These are phyloP conservation scores for Lacerta viridis DNA, from an alignment of 2,797 vertebrate species.

Conservation along the genomic window DNA sequence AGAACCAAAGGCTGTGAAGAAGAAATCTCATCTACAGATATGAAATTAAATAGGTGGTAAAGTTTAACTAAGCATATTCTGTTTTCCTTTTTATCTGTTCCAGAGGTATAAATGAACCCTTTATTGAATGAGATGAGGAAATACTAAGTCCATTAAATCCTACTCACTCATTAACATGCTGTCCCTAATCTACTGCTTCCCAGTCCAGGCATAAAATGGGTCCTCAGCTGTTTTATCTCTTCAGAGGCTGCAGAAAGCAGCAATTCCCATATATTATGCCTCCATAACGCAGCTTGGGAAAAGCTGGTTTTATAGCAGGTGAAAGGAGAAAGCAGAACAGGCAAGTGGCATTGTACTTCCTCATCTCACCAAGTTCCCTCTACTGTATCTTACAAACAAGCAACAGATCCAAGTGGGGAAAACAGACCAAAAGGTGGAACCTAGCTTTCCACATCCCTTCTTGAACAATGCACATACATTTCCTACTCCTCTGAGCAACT, in stretches of 20 bases:
- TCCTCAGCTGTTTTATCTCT: conserved; percentile 16
- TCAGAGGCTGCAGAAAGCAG: conserved; percentile 19
- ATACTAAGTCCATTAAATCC: conserved; percentile 36
- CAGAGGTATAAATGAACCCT: conserved; percentile 20
- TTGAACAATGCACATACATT: not conserved
- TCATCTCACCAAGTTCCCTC: not conserved
- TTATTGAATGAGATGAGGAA: conserved; percentile 18
- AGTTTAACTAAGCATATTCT: conserved; percentile 23
- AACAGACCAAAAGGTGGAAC: not conserved
- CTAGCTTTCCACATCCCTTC: not conserved
- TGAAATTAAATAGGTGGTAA: conserved; percentile 33
- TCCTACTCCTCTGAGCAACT: not conserved
- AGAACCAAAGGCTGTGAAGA: conserved; percentile 14
- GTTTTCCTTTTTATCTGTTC: conserved; percentile 17
- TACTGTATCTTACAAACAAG: not conserved
- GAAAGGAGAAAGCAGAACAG: not conserved
- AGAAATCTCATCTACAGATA: not conserved
- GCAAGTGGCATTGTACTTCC: not conserved
- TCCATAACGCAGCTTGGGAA: not conserved
- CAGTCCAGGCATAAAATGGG: conserved; percentile 18
- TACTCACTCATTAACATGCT: conserved; percentile 31
- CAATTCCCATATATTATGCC: not conserved
- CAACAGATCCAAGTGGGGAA: not conserved
- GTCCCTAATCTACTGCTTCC: conserved; percentile 20
- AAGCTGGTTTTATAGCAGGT: not conserved